A percentile compares a stretch with the other conserved stretches of the same genome.
Evolutionary conservation across 1,140 invertebrate species (phyloP).

Genomic region (Oreohelix idahoensis): DNA sequence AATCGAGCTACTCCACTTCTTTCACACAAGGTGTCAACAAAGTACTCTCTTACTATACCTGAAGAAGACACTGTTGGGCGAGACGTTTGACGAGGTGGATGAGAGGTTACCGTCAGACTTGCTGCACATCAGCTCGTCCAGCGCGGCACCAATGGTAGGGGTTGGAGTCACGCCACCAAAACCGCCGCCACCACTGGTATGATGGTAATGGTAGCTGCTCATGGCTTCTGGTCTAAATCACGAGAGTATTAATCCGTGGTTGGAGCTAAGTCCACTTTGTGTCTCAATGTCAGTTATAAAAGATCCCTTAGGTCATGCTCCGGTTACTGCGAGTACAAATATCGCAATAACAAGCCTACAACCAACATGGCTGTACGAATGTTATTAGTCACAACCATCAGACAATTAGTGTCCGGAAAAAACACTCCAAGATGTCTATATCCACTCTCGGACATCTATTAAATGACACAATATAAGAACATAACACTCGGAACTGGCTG

Average conservation of each 20-base stretch:
- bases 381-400: too few relatives aligned
- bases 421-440: too few relatives aligned
- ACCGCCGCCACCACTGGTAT: not conserved
- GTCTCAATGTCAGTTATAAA: not conserved
- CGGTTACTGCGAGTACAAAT: not conserved
- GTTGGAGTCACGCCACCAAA: not conserved
- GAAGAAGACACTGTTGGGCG: conserved; percentile 16
- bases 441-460: too few relatives aligned
- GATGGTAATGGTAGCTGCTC: conserved; percentile 25
- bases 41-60: too few relatives aligned
- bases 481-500: too few relatives aligned
- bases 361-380: not conserved
- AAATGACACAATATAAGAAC: too few relatives aligned
- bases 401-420: too few relatives aligned
- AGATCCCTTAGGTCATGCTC: not conserved
- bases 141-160: not conserved
- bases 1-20: not conserved
- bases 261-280: not conserved
- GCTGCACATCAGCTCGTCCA: conserved; percentile 4
- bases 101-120: conserved; percentile 12
- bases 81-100: conserved; percentile 5
- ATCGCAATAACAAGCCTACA: not conserved
- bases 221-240: not conserved
- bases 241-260: not conserved
- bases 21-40: too few relatives aligned